Conservation (phyloP, 2,113 vertebrate genomes). For the Nothocercus nigrocapillus region DNA sequence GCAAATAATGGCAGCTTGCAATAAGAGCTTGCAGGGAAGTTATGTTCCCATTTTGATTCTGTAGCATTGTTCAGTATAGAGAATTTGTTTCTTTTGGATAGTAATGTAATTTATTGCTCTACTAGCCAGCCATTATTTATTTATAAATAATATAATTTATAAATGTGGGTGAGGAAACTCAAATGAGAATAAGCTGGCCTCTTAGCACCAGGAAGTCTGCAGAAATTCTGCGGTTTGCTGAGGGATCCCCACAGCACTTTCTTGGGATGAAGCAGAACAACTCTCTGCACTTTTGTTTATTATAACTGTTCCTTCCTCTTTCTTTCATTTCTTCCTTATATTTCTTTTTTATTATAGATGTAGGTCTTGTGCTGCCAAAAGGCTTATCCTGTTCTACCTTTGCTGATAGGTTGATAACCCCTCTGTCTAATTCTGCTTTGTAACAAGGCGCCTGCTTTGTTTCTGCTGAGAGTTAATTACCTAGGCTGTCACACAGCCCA, state of each 20-base stretch:
- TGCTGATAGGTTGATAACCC: constrained; percentile 55
- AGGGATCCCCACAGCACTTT: neutral
- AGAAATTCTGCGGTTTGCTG: neutral
- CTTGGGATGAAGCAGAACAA: neutral
- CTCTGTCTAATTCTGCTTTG: constrained; percentile 48
- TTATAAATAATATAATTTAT: neutral
- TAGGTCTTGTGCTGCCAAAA: constrained; percentile 15
- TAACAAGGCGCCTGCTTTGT: constrained; percentile 49
- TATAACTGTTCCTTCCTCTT: neutral
- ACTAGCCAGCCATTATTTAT: neutral
- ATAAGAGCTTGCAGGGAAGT: neutral
- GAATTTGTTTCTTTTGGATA: neutral
- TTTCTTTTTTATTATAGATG: neutral
- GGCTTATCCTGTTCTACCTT: constrained; percentile 28
- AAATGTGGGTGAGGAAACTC: neutral
- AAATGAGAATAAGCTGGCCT: neutral
- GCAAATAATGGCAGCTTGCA: neutral
- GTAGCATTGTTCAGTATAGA: neutral
- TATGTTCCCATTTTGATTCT: neutral
- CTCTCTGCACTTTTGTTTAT: neutral
- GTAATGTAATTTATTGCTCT: neutral
- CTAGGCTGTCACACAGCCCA: constrained; percentile 50
- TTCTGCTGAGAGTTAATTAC: constrained; percentile 69
- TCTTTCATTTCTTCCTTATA: neutral
- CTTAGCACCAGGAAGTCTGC: neutral